Evolutionary conservation across 1,140 invertebrate genomes (phyloP), one percentile per base, ranked within the genome.

Genomic region (Meloidogyne hapla): DNA sequence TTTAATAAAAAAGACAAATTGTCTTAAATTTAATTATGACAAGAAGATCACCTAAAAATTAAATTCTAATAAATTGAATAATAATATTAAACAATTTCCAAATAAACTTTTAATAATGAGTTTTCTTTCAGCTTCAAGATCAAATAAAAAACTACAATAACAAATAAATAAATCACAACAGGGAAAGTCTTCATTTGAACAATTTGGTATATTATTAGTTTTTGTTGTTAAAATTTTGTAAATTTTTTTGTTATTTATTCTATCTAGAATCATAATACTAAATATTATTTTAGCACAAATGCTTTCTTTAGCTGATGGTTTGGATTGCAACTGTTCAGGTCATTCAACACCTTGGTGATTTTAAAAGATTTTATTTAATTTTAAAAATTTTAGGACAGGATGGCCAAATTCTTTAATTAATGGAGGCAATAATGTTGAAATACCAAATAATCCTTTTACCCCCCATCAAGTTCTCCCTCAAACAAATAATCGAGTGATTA

Each of bases 281-380:
- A n/a, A n/a, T n/a, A n/a, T n/a, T n/a, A n/a, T n/a, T n/a, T 74
- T 25, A 81, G 80, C 80, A 25, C 80, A 81, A 75, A 77, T 81
- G 69, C 28, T 81, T 45, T 75, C 80, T 18, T 25, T 76, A 45
- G 80, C 80, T 28, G 80, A 81, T 38, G 80, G 80, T 21, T 61
- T 81, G 25, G 80, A 81, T 45, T 81, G 80, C 33, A 83, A 75
- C 63, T 81, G 80, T 62, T 80, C 81, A 6, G 80, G 80, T 26
- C 45, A 72, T 26, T 62, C 38, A 38, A 33, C 80, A n/a, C 33
- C 33, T 33, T 33, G 33, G 33, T 33, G 9, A 4, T 33, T 33
- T 33, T 6, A 33, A 33, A 8, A 33, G 9, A 6, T 33, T 33
- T 33, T 6, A 6, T 33, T 33, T 33, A 33, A 6, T 33, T 33